Conservation (phyloP, 2,113 vertebrate genomes). For the Chaetorhynchus papuensis region DNA sequence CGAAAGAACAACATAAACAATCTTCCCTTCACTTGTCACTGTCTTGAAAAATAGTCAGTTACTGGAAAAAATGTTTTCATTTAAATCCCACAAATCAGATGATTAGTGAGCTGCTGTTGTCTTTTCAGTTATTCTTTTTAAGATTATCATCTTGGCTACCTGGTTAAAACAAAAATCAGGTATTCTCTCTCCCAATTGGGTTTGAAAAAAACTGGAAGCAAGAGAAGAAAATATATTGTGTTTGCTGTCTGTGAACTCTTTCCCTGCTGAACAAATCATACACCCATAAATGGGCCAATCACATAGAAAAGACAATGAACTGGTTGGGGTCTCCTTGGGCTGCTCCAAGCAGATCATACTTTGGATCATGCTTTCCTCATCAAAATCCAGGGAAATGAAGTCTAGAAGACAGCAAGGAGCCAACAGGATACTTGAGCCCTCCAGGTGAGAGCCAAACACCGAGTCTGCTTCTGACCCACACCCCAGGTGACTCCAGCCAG, state of each 20-base stretch:
- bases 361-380: neutral
- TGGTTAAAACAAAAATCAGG: neutral
- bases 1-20: neutral
- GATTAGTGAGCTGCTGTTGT: neutral
- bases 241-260: neutral
- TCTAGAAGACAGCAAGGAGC: neutral
- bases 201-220: neutral
- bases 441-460: neutral
- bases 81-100: neutral
- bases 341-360: neutral
- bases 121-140: too few relatives aligned
- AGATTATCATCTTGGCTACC: neutral
- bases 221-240: neutral
- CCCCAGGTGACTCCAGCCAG: neutral
- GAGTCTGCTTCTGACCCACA: neutral
- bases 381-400: neutral
- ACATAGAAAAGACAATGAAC: neutral
- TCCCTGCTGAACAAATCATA: neutral
- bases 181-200: neutral
- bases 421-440: neutral
- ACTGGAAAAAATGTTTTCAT: neutral
- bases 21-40: neutral
- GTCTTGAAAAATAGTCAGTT: neutral
- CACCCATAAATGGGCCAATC: neutral
- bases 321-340: too few relatives aligned